phyloP scores from a whole-genome alignment of 2,113 vertebrate genomes.

The Xiphorhynchus elegans region DNA sequence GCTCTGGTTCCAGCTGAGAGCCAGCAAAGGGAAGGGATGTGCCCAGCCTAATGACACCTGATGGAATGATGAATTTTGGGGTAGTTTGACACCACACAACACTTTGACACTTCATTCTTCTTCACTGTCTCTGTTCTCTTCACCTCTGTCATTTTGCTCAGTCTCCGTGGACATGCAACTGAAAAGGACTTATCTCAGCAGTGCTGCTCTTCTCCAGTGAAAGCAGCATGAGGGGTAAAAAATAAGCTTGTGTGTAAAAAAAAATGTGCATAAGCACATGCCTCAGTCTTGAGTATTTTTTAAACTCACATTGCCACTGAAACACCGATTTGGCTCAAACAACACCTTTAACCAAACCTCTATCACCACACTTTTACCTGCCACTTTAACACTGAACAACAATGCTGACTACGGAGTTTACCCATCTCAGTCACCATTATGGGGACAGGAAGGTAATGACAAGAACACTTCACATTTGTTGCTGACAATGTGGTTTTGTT shows the following conservation, averaged over 20 bases:
- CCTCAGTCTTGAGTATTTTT: neutral
- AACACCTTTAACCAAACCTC: neutral
- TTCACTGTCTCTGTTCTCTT: neutral
- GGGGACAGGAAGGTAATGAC: constrained; percentile 34
- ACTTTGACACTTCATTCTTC: rapidly evolving
- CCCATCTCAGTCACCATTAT: neutral
- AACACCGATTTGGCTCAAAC: neutral
- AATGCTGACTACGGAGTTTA: neutral
- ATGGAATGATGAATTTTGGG: rapidly evolving
- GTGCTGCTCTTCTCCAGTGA: neutral
- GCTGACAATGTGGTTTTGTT: neutral
- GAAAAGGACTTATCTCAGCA: constrained; percentile 5
- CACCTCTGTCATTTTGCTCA: neutral
- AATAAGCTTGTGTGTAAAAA: neutral
- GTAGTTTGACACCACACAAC: neutral
- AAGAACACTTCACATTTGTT: neutral
- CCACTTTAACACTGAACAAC: neutral
- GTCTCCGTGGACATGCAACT: neutral
- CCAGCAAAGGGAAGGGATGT: neutral
- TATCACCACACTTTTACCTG: neutral
- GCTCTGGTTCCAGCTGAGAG: neutral
- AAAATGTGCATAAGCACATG: neutral
- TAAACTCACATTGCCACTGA: neutral
- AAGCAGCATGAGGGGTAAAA: neutral
- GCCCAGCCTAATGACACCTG: neutral